These are phyloP conservation scores for Cosmia pyralina DNA, from an alignment of 2,888 invertebrate genomes.

Conservation along the genomic window DNA sequence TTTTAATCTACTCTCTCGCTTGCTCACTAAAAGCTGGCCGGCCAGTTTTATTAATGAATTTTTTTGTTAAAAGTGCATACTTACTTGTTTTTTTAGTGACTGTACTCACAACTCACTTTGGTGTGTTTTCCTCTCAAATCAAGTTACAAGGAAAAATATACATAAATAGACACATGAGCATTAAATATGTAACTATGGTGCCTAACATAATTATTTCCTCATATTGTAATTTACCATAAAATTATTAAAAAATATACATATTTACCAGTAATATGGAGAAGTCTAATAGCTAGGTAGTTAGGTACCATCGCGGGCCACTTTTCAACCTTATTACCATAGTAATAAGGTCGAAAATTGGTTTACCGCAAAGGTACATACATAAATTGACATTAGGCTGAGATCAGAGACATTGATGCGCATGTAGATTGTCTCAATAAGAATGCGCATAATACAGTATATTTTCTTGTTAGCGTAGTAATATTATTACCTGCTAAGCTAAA, in stretches of 20 bases:
- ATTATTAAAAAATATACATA: background rate
- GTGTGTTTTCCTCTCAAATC: conserved; percentile 40
- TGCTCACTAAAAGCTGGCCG: no score
- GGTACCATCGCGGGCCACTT: no score
- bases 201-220: conserved; percentile 19
- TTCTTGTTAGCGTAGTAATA: background rate
- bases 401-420: background rate
- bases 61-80: background rate
- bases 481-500: background rate
- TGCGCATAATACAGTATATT: background rate
- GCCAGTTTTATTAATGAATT: no score
- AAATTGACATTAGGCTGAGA: no score
- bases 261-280: background rate
- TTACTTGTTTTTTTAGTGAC: background rate
- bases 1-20: no score
- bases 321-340: no score
- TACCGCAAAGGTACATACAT: no score
- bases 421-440: background rate
- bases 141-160: conserved; percentile 34
- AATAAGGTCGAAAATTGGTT: no score
- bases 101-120: background rate
- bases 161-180: background rate
- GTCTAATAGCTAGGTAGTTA: background rate
- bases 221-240: background rate
- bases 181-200: background rate